Evolutionary conservation across 2,797 vertebrate genomes (phyloP), one percentile per base, ranked within the genome.

Genomic region (Aquila chrysaetos): DNA sequence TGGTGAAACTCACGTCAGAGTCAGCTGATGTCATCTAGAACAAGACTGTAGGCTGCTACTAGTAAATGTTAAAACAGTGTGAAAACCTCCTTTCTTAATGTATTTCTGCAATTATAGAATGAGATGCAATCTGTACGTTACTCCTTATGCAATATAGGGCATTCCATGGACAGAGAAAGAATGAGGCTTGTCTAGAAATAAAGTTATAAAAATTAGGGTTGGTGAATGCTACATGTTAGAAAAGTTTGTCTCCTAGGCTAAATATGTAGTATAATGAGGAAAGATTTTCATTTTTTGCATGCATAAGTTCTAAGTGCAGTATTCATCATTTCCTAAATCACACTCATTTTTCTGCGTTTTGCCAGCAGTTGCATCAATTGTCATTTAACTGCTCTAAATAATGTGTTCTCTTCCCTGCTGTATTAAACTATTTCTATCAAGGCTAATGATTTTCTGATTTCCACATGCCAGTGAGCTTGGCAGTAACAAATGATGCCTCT

Each of bases 401-500:
- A 97, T 97, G 94, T 94, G 96, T 94, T 98, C 93, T 95, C 96
- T 97, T 97, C 96, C 96, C 94, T 96, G 87, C 95, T 96, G 96
- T 96, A 97, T 98, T 97, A 97, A 98, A 97, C 96, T 97, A 95
- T 97, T 98, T 92, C 96, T 97, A 97, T 96, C 95, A 97, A 97
- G 93, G 96, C 92, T 97, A 98, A 98, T 97, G 98, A 97, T 98
- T 98, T 98, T 97, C 97, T 98, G 98, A 98, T 98, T 98, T 98
- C 94, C 96, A 97, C 97, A 97, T 98, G 96, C 93, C 97, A 97
- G 91, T 96, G 97, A 97, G 91, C 93, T 94, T 97, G 98, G 97
- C 97, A 98, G 92, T 97, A 98, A 98, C 88, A 97, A 98, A 98
- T 92, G 96, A 95, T 85, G 72, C 92, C 68, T 95, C 94, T 95